Evolutionary conservation across 2,888 invertebrate species (phyloP).

Genomic region (Cryptophagus acutangulus): DNA sequence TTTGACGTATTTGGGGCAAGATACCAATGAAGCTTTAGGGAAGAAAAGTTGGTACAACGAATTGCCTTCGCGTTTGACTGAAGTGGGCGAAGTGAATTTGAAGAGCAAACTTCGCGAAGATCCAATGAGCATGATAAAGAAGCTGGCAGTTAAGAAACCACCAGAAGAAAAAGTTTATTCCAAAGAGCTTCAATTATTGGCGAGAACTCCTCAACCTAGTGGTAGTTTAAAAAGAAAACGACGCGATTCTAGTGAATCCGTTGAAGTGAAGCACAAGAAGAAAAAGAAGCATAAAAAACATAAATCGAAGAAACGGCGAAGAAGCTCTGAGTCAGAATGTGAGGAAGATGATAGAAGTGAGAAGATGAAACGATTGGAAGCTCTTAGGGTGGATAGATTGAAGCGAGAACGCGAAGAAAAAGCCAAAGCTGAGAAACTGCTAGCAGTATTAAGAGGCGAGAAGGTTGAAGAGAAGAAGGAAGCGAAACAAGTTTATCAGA

Average conservation of each 20-base stretch:
- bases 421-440: slow-evolving; percentile 61
- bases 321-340: slow-evolving; percentile 36
- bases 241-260: slow-evolving; percentile 21
- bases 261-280: slow-evolving; percentile 8
- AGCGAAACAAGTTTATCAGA: slow-evolving; percentile 42
- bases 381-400: slow-evolving; percentile 71
- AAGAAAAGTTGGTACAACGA: slow-evolving; percentile 87
- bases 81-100: slow-evolving; percentile 58
- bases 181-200: neutral
- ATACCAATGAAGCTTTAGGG: slow-evolving; percentile 79
- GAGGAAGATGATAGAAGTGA: slow-evolving; percentile 46
- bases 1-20: slow-evolving; percentile 91
- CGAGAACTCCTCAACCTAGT: too few relatives aligned
- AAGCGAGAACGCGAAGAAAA: slow-evolving; percentile 78
- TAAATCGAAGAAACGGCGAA: slow-evolving; percentile 10
- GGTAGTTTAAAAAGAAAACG: slow-evolving; percentile 18
- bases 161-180: slow-evolving; percentile 13
- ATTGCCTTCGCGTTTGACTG: slow-evolving; percentile 54
- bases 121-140: slow-evolving; percentile 68
- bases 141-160: slow-evolving; percentile 44
- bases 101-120: slow-evolving; percentile 66
- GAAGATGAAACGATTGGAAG: slow-evolving; percentile 51
- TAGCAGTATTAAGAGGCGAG: slow-evolving; percentile 64
- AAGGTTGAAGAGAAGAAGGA: slow-evolving; percentile 42
- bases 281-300: slow-evolving; percentile 10